These are phyloP conservation scores for Pristis pectinata DNA, from an alignment of 2,797 vertebrate species.

Conservation along the genomic window DNA sequence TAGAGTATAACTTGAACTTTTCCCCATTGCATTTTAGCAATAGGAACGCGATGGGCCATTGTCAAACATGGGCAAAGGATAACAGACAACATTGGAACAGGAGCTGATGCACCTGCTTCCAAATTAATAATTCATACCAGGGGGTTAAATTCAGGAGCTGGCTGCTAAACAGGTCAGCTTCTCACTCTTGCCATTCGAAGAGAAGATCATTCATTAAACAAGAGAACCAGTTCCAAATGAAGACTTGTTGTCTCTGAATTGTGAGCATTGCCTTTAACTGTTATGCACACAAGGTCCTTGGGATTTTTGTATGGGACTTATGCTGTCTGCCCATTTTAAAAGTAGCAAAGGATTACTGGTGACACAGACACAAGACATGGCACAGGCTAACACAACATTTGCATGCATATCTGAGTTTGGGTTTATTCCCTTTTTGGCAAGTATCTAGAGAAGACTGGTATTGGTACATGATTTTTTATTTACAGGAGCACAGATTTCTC, in stretches of 20 bases:
- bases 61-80: not conserved
- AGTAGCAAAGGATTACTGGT: not conserved
- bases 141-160: not conserved
- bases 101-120: not conserved
- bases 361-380: not conserved
- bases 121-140: constrained; percentile 19
- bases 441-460: not conserved
- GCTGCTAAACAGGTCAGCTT: not conserved
- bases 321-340: not conserved
- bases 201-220: not conserved
- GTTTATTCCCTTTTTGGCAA: not conserved
- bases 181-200: not conserved
- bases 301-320: not conserved
- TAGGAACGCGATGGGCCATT: not conserved
- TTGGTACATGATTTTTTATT: not conserved
- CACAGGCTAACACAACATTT: not conserved
- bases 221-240: not conserved
- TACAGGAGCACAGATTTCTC: not conserved
- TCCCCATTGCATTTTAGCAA: not conserved
- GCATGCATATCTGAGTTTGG: not conserved
- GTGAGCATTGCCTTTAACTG: not conserved
- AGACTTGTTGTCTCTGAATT: not conserved
- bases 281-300: not conserved
- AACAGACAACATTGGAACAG: not conserved
- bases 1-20: not conserved